Percentiles rank a stretch among this genome's conserved stretches.
Conservation (phyloP, 2,113 vertebrate species). For the Catharus minimus region DNA sequence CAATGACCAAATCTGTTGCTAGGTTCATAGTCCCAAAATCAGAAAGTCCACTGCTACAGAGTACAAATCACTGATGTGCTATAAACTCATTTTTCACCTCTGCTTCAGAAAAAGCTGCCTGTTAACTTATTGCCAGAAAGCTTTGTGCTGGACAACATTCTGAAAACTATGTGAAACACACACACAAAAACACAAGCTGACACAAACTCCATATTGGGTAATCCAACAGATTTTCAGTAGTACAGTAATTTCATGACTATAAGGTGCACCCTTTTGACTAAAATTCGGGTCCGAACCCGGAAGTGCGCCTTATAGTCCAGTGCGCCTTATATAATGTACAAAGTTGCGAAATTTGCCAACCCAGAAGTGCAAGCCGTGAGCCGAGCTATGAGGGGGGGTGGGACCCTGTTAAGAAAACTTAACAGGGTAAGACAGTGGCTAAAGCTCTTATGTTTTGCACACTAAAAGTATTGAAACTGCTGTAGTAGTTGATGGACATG, state of each 20-base stretch:
- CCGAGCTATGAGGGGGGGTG: no score
- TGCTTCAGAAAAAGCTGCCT: not conserved
- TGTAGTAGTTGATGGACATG: not conserved
- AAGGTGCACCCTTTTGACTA: no score
- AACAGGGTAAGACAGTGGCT: not conserved
- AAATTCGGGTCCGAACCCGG: no score
- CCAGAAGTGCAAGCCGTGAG: no score
- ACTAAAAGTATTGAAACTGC: not conserved
- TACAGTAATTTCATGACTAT: no score
- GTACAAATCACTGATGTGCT: not conserved
- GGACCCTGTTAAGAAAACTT: not conserved
- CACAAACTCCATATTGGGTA: not conserved
- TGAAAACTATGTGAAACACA: not conserved
- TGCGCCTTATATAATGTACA: no score
- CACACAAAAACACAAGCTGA: not conserved
- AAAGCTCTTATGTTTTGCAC: not conserved
- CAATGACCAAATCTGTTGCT: not conserved
- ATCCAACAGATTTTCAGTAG: not conserved
- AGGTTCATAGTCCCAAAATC: not conserved
- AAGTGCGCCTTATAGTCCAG: no score
- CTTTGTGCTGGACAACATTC: not conserved
- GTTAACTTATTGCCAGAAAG: not conserved
- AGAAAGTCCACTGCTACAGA: not conserved
- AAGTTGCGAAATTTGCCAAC: no score
- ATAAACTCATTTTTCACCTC: not conserved